These are phyloP conservation scores for Ictalurus punctatus DNA, from an alignment of 2,113 vertebrate species.

Conservation along the genomic window DNA sequence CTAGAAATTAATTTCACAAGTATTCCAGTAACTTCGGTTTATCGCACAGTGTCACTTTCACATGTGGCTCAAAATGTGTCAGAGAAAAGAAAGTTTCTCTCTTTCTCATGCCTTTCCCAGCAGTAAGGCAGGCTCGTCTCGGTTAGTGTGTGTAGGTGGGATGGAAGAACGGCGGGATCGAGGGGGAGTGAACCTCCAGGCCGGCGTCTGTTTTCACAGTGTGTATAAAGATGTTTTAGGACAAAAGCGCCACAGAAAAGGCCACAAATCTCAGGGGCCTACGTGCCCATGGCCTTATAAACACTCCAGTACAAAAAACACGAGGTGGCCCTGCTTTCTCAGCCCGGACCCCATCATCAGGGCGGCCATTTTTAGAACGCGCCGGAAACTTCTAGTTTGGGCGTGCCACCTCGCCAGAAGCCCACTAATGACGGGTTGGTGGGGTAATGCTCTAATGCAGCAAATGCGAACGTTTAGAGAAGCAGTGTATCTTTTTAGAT, in stretches of 20 bases:
- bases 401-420: slow-evolving; percentile 68
- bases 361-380: slow-evolving; percentile 64
- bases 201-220: neutral
- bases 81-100: neutral
- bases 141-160: slow-evolving; percentile 11
- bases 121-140: neutral
- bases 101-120: neutral
- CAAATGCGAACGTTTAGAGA: slow-evolving; percentile 64
- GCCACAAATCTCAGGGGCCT: slow-evolving; percentile 31
- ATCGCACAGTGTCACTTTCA: neutral
- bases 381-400: slow-evolving; percentile 72
- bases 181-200: neutral
- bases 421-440: slow-evolving; percentile 77
- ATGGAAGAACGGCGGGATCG: neutral
- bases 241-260: neutral
- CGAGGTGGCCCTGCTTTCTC: slow-evolving; percentile 46
- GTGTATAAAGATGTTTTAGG: slow-evolving; percentile 18
- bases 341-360: slow-evolving; percentile 64
- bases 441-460: slow-evolving; percentile 74
- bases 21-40: neutral
- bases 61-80: neutral
- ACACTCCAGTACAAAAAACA: slow-evolving; percentile 27
- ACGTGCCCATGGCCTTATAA: slow-evolving; percentile 38
- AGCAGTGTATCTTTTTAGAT: slow-evolving; percentile 69
- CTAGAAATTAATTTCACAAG: neutral